Percentiles rank a stretch among this genome's conserved stretches.
These are phyloP conservation scores for Boloria euphrosyne DNA, from an alignment of 2,888 invertebrate genomes.

Conservation along the genomic window DNA sequence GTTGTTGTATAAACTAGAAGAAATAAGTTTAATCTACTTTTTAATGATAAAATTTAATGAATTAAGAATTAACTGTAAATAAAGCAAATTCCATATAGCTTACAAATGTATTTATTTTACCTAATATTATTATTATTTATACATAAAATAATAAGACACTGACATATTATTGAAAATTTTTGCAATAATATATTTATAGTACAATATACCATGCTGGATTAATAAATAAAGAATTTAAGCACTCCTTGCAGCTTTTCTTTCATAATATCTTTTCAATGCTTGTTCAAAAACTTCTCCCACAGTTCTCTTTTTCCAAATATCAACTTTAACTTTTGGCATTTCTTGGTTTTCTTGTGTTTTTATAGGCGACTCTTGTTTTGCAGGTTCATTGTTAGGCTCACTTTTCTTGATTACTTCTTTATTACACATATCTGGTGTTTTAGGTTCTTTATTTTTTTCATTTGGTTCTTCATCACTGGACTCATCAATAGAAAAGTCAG, in stretches of 20 bases:
- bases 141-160: too few relatives aligned
- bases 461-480: slow-evolving; percentile 74
- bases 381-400: slow-evolving; percentile 34
- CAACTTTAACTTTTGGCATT: slow-evolving; percentile 79
- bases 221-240: slow-evolving; percentile 41
- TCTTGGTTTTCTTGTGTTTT: slow-evolving; percentile 38
- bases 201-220: slow-evolving; percentile 13
- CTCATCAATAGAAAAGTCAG: slow-evolving; percentile 83
- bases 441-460: slow-evolving; percentile 38
- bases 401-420: slow-evolving; percentile 42
- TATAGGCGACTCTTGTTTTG: neutral
- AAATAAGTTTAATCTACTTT: neutral
- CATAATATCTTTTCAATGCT: slow-evolving; percentile 89
- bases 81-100: too few relatives aligned
- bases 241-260: slow-evolving; percentile 85
- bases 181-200: neutral
- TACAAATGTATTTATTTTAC: too few relatives aligned
- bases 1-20: slow-evolving; percentile 54
- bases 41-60: neutral
- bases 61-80: neutral
- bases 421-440: slow-evolving; percentile 45
- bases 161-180: too few relatives aligned
- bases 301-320: slow-evolving; percentile 93
- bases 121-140: too few relatives aligned
- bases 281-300: slow-evolving; percentile 89